Evolutionary conservation across 2,113 vertebrate genomes (phyloP), one percentile per base, ranked within the genome.

Genomic region (Oxyura jamaicensis): DNA sequence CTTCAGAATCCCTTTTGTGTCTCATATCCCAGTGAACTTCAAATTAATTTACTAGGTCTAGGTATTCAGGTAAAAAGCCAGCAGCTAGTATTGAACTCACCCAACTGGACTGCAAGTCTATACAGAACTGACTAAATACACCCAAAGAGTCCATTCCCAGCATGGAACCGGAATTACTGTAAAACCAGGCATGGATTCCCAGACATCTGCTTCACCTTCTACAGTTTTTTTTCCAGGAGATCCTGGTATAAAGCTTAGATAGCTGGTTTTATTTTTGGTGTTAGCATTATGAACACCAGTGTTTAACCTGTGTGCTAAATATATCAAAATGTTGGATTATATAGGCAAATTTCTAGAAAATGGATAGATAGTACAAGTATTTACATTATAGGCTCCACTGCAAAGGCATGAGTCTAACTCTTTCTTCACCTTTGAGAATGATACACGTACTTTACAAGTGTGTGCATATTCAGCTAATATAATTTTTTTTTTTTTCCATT

Each of bases 11-110:
- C 53, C 75, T 46, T 52, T 48, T 63, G 68, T 48, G 81, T 35
- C 69, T 88, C 29, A 59, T 76, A 50, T 82, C 17, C 31, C 60
- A 46, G 25, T 52, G 83, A 93, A 41, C 41, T 91, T 81, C 73
- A 86, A 91, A 93, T 89, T 91, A 83, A 95, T 93, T 92, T 88
- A 74, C 68, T 44, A 75, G 20, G 28, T 69, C 71, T 83, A 52
- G 18, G 39, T 62, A 89, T 90, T 96, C 75, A 93, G 72, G 75
- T 91, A 76, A 84, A 75, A 95, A 93, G n/a, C 75, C 83, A 88
- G 86, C 68, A 91, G 88, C 14, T 75, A 88, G 36, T 92, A 92
- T 69, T 81, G 93, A 97, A 88, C 26, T 73, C 73, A 68, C 81
- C 60, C 81, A 94, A 81, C 42, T 94, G 78, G 81, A 90, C 23